Evolutionary conservation across 2,888 invertebrate genomes (phyloP), one percentile per base, ranked within the genome.

Genomic region (Punctoribates punctum): DNA sequence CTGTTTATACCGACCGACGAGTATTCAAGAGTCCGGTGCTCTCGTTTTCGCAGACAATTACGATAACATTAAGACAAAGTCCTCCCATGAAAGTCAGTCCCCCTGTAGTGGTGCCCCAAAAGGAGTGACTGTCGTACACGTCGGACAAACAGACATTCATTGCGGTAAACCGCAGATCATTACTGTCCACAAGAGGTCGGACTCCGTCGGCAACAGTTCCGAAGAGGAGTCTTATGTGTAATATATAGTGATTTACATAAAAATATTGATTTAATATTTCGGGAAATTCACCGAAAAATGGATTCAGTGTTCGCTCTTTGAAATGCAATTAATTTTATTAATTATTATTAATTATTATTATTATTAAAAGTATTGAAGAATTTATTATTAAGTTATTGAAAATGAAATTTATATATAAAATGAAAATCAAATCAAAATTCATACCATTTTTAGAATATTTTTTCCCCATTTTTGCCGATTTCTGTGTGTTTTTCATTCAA

Each of bases 181-280:
- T 6, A 65, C 65, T 17, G 65, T 65, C 34, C 70, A 70, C 34
- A 70, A 70, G 42, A 70, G 70, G 46, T 17, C 70, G 4, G 70
- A 70, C 23, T 42, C 42, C 17, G 42, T 70, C 8, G 70, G 42
- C 23, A 70, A 70, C 42, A 70, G 70, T 23, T 62, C 70, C 13
- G 70, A 70, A 42, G 42, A 70, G 4, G 70, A 70, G 70, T 70
- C 70, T 42, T 70, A 70, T 23, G 70, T 70, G 42, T 70, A 70
- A 70, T 34, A 62, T 62, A 62, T 62, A 48, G 15, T 17, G 3
- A 48, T 62, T 5, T 25, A 34, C 15, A 34, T 62, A 34, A 13
- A 29, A 9, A 42, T 42, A 42, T 42, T n/a, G 4, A 6, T 11
- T 17, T 11, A 48, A 17, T 48, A 48, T 48, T 48, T 48, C 11